A percentile compares a stretch with the other conserved stretches of the same genome.
Evolutionary conservation across 2,888 invertebrate species (phyloP).

Genomic region (Agrochola lychnidis): DNA sequence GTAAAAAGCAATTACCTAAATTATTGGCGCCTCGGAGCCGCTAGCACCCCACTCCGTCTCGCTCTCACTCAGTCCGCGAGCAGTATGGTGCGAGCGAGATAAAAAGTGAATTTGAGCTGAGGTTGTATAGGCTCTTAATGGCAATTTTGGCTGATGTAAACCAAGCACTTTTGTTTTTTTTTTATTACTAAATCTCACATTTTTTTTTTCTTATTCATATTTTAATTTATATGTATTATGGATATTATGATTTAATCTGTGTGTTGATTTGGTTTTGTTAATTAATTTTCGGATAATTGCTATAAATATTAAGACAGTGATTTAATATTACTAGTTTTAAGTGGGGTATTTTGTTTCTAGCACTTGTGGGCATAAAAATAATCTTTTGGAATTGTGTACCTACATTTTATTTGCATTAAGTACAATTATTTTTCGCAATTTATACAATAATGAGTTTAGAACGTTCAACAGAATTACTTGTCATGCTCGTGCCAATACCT

Average conservation of each 20-base stretch:
- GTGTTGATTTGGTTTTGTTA: constrained; percentile 22
- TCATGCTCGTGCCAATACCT: too few relatives aligned
- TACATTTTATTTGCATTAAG: not conserved
- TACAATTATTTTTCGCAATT: not conserved
- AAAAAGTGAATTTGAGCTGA: too few relatives aligned
- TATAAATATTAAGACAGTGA: not conserved
- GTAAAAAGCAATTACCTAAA: too few relatives aligned
- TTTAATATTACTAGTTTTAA: not conserved
- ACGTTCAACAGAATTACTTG: not conserved
- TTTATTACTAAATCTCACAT: not conserved
- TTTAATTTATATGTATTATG: not conserved
- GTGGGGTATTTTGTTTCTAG: too few relatives aligned
- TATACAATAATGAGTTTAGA: not conserved
- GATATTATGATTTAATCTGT: constrained; percentile 9
- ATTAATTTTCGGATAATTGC: constrained; percentile 15
- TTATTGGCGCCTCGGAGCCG: too few relatives aligned
- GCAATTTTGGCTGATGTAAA: constrained; percentile 41
- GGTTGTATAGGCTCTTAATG: too few relatives aligned
- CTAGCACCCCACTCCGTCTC: too few relatives aligned
- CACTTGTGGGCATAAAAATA: not conserved
- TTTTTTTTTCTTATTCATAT: too few relatives aligned
- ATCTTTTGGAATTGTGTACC: not conserved
- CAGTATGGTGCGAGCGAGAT: too few relatives aligned
- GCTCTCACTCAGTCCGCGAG: too few relatives aligned
- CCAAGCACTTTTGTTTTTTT: not conserved